Base-by-base conservation (phyloP, 2,888 invertebrate genomes). In the Labia minor region DNA sequence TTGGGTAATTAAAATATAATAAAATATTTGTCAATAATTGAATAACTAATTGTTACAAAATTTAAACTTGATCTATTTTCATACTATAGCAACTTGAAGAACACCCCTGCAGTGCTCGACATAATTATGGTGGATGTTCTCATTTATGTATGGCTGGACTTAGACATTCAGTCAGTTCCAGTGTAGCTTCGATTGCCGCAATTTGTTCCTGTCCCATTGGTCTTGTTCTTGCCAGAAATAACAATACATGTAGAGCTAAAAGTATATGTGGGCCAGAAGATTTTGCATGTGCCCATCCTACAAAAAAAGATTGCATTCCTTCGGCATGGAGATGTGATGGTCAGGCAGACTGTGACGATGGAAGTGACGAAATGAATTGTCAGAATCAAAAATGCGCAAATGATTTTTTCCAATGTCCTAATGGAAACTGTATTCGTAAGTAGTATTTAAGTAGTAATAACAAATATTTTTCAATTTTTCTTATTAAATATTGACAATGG, bases 161-260 rank as follows among this genome's bases (percentile, higher is more conserved):
- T 11, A 2, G 14, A n/a, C 65, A 67, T 62, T 81, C 76, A 61
- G 78, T 71, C 72, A 80, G 78, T 16, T 82, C 78, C 74, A 82
- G 80, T 61, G 26, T 26, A 26, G 77, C 77, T 66, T 80, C 77
- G 18, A 83, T 86, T 19, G 66, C 18, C 37, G 70, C 74, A 19
- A 79, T 82, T 68, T 95, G 94, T 77, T 88, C 90, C 1, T 92
- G 93, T 76, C 90, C 89, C 1, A 82, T 86, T 70, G 86, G 86
- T 64, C 78, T 91, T 71, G 84, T 78, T 72, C 73, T 82, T 65
- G 75, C 75, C 64, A 73, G 73, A 1, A 78, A 80, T 67, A 68
- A 70, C 3, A 72, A 81, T 69, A 85, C 85, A 8, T 91, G 91
- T 73, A 81, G 85, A 11, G 82, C 85, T 0, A 78, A 85, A 14